Evolutionary conservation across 2,797 vertebrate species (phyloP).

Genomic region (Falco columbarius): DNA sequence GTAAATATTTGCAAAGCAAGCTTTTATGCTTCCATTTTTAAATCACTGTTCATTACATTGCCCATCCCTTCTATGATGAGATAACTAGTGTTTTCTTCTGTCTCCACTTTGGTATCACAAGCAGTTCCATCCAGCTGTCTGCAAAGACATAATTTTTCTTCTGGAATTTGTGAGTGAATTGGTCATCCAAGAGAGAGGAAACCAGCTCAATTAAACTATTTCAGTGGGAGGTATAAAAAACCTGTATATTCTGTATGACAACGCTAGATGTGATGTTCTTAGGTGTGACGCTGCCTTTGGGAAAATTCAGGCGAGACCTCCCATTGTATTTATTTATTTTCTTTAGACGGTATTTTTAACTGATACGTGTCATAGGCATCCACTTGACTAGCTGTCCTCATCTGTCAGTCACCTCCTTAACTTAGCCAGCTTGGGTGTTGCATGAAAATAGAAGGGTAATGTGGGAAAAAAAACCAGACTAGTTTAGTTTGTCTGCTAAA

Average conservation of each 20-base stretch:
- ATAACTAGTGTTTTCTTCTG: not conserved
- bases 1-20: not conserved
- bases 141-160: not conserved
- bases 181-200: not conserved
- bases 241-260: not conserved
- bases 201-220: not conserved
- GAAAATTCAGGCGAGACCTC: not conserved
- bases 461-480: not conserved
- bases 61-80: not conserved
- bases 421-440: not conserved
- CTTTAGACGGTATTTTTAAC: not conserved
- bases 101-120: not conserved
- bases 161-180: not conserved
- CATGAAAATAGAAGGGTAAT: not conserved
- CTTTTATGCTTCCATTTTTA: not conserved
- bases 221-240: not conserved
- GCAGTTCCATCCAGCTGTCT: not conserved
- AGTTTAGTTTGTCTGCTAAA: not conserved
- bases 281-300: not conserved
- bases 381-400: not conserved
- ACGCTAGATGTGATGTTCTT: not conserved
- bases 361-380: not conserved
- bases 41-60: not conserved
- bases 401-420: not conserved
- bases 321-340: not conserved